Conservation (phyloP, 2,113 vertebrate genomes). For the Melospiza melodia region DNA sequence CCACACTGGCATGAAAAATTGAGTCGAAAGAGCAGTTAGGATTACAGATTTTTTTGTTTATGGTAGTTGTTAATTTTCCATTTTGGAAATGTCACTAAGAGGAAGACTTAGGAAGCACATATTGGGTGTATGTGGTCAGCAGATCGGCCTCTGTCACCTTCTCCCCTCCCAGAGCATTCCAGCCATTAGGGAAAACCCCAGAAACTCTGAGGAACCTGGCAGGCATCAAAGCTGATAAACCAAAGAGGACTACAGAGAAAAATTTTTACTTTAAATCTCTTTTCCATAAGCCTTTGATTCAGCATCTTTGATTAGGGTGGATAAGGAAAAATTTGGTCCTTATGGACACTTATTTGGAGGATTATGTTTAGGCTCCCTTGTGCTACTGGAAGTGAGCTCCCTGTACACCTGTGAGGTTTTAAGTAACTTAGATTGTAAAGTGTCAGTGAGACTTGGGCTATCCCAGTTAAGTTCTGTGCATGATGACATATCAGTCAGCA, state of each 20-base stretch:
- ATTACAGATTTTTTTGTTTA: slow-evolving; percentile 57
- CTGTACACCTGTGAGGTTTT: not conserved
- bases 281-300: not conserved
- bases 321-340: not conserved
- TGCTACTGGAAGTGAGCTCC: not conserved
- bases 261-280: not conserved
- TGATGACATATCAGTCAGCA: not conserved
- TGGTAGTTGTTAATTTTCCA: slow-evolving; percentile 41
- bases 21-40: slow-evolving; percentile 55
- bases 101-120: not conserved
- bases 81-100: slow-evolving; percentile 31
- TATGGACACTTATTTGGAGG: not conserved
- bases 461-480: not conserved
- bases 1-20: slow-evolving; percentile 23
- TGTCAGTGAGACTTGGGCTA: not conserved
- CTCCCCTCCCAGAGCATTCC: not conserved
- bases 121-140: not conserved
- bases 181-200: not conserved
- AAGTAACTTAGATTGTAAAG: not conserved
- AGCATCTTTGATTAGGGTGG: not conserved
- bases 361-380: not conserved
- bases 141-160: not conserved
- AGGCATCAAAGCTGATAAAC: not conserved
- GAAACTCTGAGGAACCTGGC: not conserved
- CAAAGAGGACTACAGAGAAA: not conserved